Conservation (phyloP, 2,113 vertebrate species). For the Ovibos moschatus region DNA sequence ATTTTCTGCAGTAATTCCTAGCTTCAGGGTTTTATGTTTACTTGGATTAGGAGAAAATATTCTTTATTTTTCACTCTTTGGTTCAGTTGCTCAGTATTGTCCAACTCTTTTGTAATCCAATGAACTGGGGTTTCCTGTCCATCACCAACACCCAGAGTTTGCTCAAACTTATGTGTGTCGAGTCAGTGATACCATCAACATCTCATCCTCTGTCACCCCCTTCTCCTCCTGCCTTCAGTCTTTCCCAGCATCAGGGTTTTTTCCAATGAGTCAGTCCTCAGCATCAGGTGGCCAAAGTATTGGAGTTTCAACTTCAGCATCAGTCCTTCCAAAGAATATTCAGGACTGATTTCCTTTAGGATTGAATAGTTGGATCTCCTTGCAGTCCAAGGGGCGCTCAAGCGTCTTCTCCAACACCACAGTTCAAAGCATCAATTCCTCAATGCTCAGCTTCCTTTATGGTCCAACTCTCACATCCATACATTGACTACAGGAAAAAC, state of each 20-base stretch:
- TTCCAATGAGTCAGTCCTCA: neutral
- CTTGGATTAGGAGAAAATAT: neutral
- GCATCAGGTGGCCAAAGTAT: neutral
- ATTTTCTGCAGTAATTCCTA: neutral
- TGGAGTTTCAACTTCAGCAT: neutral
- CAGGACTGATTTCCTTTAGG: neutral
- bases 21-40: neutral
- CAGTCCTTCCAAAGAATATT: neutral
- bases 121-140: neutral
- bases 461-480: neutral
- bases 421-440: neutral
- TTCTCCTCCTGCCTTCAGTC: neutral
- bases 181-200: neutral
- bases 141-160: neutral
- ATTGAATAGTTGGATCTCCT: neutral
- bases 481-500: neutral
- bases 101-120: neutral
- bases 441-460: neutral
- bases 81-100: neutral
- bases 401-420: neutral
- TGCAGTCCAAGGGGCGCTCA: neutral
- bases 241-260: neutral
- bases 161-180: neutral
- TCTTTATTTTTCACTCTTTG: neutral
- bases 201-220: neutral